Percentiles rank a stretch among this genome's conserved stretches.
These are phyloP conservation scores for Psephotus haematonotus DNA, from an alignment of 2,113 vertebrate genomes.

Conservation along the genomic window DNA sequence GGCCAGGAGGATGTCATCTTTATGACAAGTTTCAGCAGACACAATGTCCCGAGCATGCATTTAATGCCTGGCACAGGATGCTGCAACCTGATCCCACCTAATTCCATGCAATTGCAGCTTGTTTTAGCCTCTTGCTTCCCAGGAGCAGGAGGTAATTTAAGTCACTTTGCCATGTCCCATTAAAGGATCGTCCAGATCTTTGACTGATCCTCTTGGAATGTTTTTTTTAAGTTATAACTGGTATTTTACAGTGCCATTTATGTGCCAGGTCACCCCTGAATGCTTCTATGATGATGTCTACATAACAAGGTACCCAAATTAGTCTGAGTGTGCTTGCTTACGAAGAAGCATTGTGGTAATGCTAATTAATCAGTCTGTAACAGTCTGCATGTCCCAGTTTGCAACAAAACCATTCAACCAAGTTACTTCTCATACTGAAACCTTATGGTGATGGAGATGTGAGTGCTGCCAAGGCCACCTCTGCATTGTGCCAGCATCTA, in stretches of 20 bases:
- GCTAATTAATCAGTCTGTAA: rapidly evolving
- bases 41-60: not conserved
- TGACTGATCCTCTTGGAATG: not conserved
- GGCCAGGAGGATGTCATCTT: not conserved
- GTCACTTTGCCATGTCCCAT: not conserved
- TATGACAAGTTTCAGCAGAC: not conserved
- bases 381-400: not conserved
- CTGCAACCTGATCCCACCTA: not conserved
- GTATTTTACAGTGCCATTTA: not conserved
- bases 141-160: not conserved
- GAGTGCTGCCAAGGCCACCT: not conserved
- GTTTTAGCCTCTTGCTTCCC: not conserved
- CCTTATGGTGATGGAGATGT: rapidly evolving
- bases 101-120: not conserved
- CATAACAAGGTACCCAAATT: not conserved
- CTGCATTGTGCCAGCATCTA: not conserved
- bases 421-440: rapidly evolving
- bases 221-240: not conserved
- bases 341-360: rapidly evolving
- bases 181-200: not conserved
- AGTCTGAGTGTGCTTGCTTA: not conserved
- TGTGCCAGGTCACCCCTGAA: not conserved
- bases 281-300: not conserved
- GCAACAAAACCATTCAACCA: not conserved
- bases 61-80: not conserved